phyloP scores from a whole-genome alignment of 37 sponge, comb jelly and placozoan species.

The Ephydatia muelleri region DNA sequence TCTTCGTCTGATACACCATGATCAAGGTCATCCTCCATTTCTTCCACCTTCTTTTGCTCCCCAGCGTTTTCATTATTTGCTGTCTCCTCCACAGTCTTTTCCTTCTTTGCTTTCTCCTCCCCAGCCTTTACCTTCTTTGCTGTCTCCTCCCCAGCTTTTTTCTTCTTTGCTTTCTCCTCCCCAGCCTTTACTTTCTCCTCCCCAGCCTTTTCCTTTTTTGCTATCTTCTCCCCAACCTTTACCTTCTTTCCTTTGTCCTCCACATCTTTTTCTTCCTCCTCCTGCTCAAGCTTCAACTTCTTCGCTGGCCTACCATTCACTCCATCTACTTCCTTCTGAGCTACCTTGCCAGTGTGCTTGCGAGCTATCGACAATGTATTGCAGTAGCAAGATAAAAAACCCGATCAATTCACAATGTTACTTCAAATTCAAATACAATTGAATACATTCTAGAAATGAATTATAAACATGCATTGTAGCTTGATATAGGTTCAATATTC shows the following conservation, averaged over 20 bases:
- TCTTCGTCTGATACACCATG: not conserved
- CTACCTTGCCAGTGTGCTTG: constrained; percentile 12
- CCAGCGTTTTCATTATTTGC: not conserved
- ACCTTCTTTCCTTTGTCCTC: not conserved
- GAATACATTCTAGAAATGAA: no score
- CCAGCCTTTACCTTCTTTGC: not conserved
- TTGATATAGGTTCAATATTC: no score
- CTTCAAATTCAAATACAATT: no score
- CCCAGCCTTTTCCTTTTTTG: not conserved
- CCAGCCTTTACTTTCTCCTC: not conserved
- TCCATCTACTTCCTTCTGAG: not conserved
- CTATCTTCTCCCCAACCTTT: no score
- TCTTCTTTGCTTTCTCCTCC: not conserved
- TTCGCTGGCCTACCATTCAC: not conserved
- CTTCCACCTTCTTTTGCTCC: not conserved
- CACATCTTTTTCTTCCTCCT: not conserved
- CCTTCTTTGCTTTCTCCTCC: not conserved
- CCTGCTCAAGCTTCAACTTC: not conserved
- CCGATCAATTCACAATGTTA: not conserved
- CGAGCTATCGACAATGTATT: not conserved
- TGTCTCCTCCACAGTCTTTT: not conserved
- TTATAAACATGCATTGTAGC: no score
- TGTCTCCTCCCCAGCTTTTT: not conserved
- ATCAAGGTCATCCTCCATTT: not conserved
- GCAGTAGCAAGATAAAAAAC: no score